phyloP scores from a whole-genome alignment of 2,888 invertebrate species.

The Tenthredo scrophulariae region DNA sequence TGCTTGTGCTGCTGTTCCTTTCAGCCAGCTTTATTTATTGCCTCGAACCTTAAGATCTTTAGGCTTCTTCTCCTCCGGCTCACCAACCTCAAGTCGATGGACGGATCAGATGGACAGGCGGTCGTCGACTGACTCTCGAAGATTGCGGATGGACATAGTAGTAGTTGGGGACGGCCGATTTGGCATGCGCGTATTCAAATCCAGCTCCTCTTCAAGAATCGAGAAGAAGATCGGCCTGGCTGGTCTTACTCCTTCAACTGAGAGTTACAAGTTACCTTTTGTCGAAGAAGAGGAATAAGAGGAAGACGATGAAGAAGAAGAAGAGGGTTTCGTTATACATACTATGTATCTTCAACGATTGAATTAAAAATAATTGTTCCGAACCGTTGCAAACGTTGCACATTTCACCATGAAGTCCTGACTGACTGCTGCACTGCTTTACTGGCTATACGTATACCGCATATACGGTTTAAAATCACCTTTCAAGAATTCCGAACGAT shows the following conservation, averaged over 20 bases:
- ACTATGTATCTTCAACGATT: constrained; percentile 61
- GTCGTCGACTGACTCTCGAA: constrained; percentile 19
- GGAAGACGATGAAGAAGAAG: not conserved
- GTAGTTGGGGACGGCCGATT: constrained; percentile 58
- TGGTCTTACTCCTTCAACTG: not conserved
- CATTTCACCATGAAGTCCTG: not conserved
- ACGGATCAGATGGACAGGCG: constrained; percentile 53
- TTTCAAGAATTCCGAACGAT: not conserved
- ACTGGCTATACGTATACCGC: not conserved
- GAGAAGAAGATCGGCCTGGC: constrained; percentile 22
- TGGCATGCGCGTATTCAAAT: constrained; percentile 76
- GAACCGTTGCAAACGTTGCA: not conserved
- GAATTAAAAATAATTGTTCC: constrained; percentile 71
- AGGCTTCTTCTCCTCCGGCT: constrained; percentile 56
- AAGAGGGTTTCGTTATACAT: constrained; percentile 60
- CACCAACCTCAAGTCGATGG: constrained; percentile 58
- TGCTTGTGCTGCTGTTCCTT: constrained; percentile 66
- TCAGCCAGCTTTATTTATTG: constrained; percentile 70
- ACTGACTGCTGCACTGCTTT: not conserved
- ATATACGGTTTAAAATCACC: not conserved
- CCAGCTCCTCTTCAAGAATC: constrained; percentile 43
- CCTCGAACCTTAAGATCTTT: constrained; percentile 60
- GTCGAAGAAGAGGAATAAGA: not conserved
- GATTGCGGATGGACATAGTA: constrained; percentile 26
- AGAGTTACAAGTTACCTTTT: not conserved